These are phyloP conservation scores for Pavo muticus DNA, from an alignment of 2,113 vertebrate species.

Conservation along the genomic window DNA sequence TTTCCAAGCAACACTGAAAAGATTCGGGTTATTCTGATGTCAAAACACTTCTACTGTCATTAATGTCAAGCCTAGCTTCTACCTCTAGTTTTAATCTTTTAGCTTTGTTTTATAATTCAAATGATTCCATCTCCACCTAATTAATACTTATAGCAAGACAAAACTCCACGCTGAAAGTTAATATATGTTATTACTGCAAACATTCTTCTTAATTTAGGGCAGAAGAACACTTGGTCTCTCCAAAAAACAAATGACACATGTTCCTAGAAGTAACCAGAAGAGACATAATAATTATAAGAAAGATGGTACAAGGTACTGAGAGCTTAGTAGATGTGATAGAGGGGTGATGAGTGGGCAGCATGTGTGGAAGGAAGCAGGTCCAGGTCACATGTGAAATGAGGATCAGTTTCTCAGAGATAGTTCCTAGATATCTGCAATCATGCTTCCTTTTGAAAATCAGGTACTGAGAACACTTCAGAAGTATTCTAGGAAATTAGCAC, in stretches of 20 bases:
- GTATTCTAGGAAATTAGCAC: neutral
- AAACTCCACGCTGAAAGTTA: neutral
- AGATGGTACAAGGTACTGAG: fast-evolving
- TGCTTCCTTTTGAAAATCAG: neutral
- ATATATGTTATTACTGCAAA: neutral
- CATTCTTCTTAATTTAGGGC: neutral
- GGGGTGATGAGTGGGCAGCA: neutral
- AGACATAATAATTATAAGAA: neutral
- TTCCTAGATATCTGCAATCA: neutral
- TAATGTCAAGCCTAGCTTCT: neutral
- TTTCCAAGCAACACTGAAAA: neutral
- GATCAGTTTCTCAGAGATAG: neutral
- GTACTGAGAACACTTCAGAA: neutral
- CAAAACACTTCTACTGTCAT: neutral
- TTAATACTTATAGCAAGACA: neutral
- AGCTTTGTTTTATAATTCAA: neutral
- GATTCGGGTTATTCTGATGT: neutral
- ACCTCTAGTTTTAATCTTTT: neutral
- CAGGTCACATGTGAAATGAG: neutral
- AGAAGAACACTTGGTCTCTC: neutral
- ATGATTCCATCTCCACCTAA: neutral
- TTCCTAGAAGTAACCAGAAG: neutral
- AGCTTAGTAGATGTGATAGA: neutral
- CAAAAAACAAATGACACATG: neutral
- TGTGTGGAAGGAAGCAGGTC: neutral